Base-by-base conservation (phyloP, 2,888 invertebrate species). In the Hydrotaea diabolus region DNA sequence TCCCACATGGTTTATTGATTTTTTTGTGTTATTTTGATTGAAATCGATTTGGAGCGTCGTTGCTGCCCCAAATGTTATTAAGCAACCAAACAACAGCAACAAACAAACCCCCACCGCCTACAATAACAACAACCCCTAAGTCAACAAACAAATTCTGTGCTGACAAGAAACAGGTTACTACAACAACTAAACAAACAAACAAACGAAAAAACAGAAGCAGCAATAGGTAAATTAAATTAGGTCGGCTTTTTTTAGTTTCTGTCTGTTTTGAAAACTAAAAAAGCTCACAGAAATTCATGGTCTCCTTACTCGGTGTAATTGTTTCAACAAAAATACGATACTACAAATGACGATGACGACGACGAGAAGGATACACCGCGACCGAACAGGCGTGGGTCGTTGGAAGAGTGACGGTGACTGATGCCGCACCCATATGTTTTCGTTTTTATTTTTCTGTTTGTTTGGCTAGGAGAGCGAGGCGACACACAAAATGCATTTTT, bases 371-470 rank as follows among this genome's bases (percentile, higher is more conserved):
- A 59, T 59, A 59, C 55, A 17, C 3, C 8, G 36, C 43, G n/a
- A 49, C 49, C 1, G 49, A 49, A n/a, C n/a, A n/a, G n/a, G n/a
- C n/a, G n/a, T n/a, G n/a, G n/a, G n/a, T n/a, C n/a, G n/a, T n/a
- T n/a, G n/a, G n/a, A n/a, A n/a, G 31, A 31, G 7, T 7, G 31
- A 49, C 49, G 49, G 64, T 77, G 43, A 46, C 31, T 75, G 23
- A 59, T 79, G 76, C 85, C 85, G 78, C 82, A 69, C 82, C 82
- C 81, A 81, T 79, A 62, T 77, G 76, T n/a, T n/a, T n/a, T n/a
- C n/a, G n/a, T n/a, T n/a, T n/a, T n/a, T 66, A 11, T 75, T 23
- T 17, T 49, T 39, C 43, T 64, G 59, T 19, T 39, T 17, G 11
- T 23, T 17, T n/a, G 36, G 31, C 31, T 7, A 31, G 31, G 31